Percentiles rank a stretch among this genome's conserved stretches.
phyloP scores from a whole-genome alignment of 2,888 invertebrate species.

The Acronicta leporina region DNA sequence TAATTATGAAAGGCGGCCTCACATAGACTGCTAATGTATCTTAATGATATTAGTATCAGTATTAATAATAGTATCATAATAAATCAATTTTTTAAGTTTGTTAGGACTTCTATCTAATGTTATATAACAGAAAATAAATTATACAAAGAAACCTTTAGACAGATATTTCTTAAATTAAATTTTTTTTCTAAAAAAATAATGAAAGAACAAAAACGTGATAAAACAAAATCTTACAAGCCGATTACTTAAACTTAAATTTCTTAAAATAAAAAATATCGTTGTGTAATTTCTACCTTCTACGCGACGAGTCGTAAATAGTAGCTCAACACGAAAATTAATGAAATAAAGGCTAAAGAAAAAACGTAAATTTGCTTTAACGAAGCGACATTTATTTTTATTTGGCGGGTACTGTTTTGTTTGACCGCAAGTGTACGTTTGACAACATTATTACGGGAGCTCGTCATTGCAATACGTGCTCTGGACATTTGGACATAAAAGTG shows the following conservation, averaged over 20 bases:
- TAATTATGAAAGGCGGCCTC: too few species aligned
- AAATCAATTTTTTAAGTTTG: too few species aligned
- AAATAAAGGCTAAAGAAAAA: conserved; percentile 75
- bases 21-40: too few species aligned
- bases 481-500: conserved; percentile 27
- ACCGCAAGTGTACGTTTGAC: conserved; percentile 64
- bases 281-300: conserved; percentile 55
- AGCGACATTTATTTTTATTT: conserved; percentile 78
- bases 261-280: conserved; percentile 64
- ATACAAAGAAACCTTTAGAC: too few species aligned
- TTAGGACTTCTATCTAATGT: too few species aligned
- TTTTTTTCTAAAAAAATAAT: not conserved
- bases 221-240: conserved; percentile 12
- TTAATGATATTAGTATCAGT: too few species aligned
- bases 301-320: conserved; percentile 59
- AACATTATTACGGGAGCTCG: conserved; percentile 45
- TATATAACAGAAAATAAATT: too few species aligned
- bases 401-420: conserved; percentile 57
- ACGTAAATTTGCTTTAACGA: conserved; percentile 85
- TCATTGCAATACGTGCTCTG: conserved; percentile 42
- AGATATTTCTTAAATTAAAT: not conserved
- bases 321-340: conserved; percentile 66
- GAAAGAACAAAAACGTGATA: not conserved
- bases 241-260: conserved; percentile 51
- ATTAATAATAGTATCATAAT: too few species aligned